Base-by-base conservation (phyloP, 1,140 invertebrate species). In the Cydia strobilella region DNA sequence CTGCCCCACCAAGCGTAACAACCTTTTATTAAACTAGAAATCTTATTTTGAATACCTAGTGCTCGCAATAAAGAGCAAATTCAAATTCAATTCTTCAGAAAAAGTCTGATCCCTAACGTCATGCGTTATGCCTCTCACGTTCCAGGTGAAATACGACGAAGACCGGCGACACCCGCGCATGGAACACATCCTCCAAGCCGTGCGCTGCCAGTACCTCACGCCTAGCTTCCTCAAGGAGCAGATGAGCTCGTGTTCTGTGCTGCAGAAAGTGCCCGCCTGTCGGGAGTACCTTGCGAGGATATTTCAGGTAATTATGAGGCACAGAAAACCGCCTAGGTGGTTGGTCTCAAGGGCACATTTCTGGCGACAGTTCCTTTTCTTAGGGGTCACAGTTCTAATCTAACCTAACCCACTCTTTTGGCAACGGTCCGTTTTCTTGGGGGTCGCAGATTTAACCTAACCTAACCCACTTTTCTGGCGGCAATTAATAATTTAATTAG, bases 201-300 rank as follows among this genome's bases (percentile, higher is more conserved):
- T 98, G 1, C 94, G 98, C 2, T 98, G 97, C 86, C 97, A 98
- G 84, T 98, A 97, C 91, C 94, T 99, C 13, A 97, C 97, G n/a
- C 98, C 98, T 1, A 96, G 95, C 79, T 99, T 98, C 90, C 92
- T 95, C 9, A 96, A 97, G 79, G 97, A 98, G 75, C 97, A 98
- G 93, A 97, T 99, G 95, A 97, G 96, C 80, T 97, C 97, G 82
- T 98, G 97, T 90, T 96, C 97, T 62, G 94, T 98, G 2, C 89
- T 99, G n/a, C 96, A 96, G 81, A 97, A 97, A 86, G 95, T 96
- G 18, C 97, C 97, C 0, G 96, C 97, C 4, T 99, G 97, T 85
- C 94, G 96, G 62, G 97, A 98, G 89, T 98, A 98, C 89, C 94
- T 99, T 73, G 96, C 96, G 23, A 96, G 96, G 85, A 98, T 98